Conservation (phyloP, 2,113 vertebrate species). For the Sorex fumeus region DNA sequence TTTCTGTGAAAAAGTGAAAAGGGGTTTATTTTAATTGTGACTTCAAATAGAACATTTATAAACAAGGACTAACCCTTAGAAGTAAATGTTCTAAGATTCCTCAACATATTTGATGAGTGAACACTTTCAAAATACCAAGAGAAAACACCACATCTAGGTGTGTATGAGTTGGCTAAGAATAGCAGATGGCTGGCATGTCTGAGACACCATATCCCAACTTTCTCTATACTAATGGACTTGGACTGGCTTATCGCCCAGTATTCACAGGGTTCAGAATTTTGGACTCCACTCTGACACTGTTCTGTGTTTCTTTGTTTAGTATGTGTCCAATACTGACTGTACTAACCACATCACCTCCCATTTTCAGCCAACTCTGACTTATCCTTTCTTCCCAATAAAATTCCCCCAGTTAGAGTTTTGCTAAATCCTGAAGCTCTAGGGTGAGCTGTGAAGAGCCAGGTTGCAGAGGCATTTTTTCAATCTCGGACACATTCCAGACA, state of each 20-base stretch:
- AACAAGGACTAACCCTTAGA: neutral
- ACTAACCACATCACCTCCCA: neutral
- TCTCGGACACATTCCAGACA: neutral
- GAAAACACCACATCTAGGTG: neutral
- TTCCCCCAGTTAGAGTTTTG: neutral
- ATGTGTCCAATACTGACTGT: neutral
- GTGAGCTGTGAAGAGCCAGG: slow-evolving; percentile 31
- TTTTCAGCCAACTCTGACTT: neutral
- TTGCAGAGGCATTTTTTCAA: neutral
- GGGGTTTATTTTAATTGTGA: slow-evolving; percentile 41
- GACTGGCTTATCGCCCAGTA: neutral
- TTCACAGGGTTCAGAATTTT: neutral
- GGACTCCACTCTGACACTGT: neutral
- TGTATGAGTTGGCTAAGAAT: neutral
- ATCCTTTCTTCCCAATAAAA: neutral
- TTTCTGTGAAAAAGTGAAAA: neutral
- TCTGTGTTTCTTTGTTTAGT: neutral
- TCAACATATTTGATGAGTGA: neutral
- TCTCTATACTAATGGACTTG: neutral
- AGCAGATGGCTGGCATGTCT: slow-evolving; percentile 14
- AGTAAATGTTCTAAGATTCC: neutral
- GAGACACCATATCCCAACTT: neutral
- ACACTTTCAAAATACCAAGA: neutral
- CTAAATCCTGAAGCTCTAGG: neutral
- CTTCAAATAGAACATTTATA: slow-evolving; percentile 13